A percentile compares a stretch with the other conserved stretches of the same genome.
Evolutionary conservation across 2,888 invertebrate species (phyloP).

Genomic region (Lampropteryx suffumata): DNA sequence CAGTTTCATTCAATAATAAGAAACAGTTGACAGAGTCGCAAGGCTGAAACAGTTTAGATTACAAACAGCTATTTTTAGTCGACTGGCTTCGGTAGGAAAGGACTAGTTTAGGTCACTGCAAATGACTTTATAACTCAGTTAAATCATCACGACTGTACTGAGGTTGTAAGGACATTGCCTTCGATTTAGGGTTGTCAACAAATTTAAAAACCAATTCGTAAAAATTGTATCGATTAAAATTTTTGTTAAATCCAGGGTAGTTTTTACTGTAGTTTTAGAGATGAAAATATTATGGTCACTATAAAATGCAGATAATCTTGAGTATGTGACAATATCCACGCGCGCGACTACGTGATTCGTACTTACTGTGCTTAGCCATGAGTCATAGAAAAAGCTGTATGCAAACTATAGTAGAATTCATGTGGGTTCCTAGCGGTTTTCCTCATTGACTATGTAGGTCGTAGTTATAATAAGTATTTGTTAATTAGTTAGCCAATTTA

Average conservation of each 20-base stretch:
- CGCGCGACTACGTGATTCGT: neutral
- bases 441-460: constrained; percentile 5
- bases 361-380: neutral
- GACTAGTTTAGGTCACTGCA: constrained; percentile 49
- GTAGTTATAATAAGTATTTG: constrained; percentile 5
- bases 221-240: neutral
- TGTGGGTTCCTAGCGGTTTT: constrained; percentile 7
- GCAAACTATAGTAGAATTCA: neutral
- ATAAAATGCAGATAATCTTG: too few species aligned
- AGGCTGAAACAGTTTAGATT: constrained; percentile 9
- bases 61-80: constrained; percentile 13
- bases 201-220: neutral
- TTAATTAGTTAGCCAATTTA: constrained; percentile 21
- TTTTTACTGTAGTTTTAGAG: too few species aligned
- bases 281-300: too few species aligned
- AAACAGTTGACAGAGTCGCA: neutral
- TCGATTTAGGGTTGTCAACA: constrained; percentile 43
- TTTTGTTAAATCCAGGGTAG: too few species aligned
- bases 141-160: constrained; percentile 69
- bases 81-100: constrained; percentile 28
- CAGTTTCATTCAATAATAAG: neutral
- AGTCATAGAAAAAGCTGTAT: constrained; percentile 3
- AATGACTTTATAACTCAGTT: constrained; percentile 41
- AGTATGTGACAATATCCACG: neutral
- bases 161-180: constrained; percentile 67